Evolutionary conservation across 2,797 vertebrate species (phyloP).

Genomic region (Rhynchotus rufescens): DNA sequence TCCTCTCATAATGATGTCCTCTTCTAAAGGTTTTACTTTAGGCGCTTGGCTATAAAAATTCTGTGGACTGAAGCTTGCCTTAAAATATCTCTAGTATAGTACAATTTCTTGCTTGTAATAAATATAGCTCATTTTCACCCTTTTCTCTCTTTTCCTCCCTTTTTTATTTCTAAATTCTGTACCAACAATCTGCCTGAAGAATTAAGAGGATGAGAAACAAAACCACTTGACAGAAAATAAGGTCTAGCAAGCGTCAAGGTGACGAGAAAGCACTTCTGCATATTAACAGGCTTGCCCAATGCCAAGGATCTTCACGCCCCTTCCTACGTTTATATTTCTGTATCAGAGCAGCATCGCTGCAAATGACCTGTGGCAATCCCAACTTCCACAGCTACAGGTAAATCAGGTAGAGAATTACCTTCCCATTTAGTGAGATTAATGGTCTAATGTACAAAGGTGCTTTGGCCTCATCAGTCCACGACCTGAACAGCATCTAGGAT

Average conservation of each 20-base stretch:
- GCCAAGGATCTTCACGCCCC: constrained; percentile 8
- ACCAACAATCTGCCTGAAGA: constrained; percentile 13
- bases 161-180: neutral
- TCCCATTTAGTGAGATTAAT: neutral
- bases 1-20: constrained; percentile 1
- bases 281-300: neutral
- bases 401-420: neutral
- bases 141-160: neutral
- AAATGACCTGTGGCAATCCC: constrained; percentile 42
- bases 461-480: neutral
- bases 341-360: constrained; percentile 26
- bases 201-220: constrained; percentile 11
- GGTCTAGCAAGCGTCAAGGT: neutral
- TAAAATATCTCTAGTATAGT: neutral
- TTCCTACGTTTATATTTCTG: constrained; percentile 42
- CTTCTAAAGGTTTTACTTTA: constrained; percentile 45
- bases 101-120: constrained; percentile 21
- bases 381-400: neutral
- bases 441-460: neutral
- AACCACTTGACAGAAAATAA: constrained; percentile 6
- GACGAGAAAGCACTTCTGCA: neutral
- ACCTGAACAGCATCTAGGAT: neutral
- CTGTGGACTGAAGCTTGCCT: constrained; percentile 26
- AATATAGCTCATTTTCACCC: neutral
- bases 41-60: constrained; percentile 49